Evolutionary conservation across 2,888 invertebrate genomes (phyloP), one percentile per base, ranked within the genome.

Genomic region (Callimorpha dominula): DNA sequence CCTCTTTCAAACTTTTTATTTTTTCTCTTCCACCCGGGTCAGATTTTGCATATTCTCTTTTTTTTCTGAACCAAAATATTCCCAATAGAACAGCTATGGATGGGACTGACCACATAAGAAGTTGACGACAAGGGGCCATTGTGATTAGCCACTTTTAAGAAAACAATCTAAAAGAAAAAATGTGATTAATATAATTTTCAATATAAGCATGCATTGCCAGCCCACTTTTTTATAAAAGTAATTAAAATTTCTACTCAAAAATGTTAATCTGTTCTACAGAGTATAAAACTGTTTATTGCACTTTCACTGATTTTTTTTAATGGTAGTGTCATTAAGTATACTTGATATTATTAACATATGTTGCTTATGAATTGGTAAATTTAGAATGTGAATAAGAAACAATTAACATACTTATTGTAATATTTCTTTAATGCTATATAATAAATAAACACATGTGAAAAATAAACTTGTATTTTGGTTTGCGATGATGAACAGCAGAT

Each of bases 11-110:
- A 86, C 89, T 94, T 92, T 95, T 96, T 87, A 94, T 90, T 84
- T 88, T 93, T 89, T 94, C 95, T 92, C 95, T 95, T 96, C 97
- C 97, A 88, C 97, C 97, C 82, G 97, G 97, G 97, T 97, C 97
- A 97, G 96, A 97, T 96, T 96, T 96, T 91, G 96, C 96, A 90
- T 96, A 96, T 92, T 97, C 96, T 95, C 97, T 97, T 96, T 97
- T 97, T 96, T 97, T 97, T 95, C 97, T 97, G 97, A 97, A 97
- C 98, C 98, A 98, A 91, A 97, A 97, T 92, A 98, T 97, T 86
- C 97, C 97, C 93, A 98, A 96, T 88, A 98, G 96, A 88, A 98
- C 96, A 87, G 97, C 98, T 95, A 98, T 96, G 87, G 97, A 97
- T 90, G 98, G 98, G 87, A 98, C 96, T 87, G 97, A 97, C 96